phyloP scores from a whole-genome alignment of 2,797 vertebrate genomes.

The Echeneis naucrates region DNA sequence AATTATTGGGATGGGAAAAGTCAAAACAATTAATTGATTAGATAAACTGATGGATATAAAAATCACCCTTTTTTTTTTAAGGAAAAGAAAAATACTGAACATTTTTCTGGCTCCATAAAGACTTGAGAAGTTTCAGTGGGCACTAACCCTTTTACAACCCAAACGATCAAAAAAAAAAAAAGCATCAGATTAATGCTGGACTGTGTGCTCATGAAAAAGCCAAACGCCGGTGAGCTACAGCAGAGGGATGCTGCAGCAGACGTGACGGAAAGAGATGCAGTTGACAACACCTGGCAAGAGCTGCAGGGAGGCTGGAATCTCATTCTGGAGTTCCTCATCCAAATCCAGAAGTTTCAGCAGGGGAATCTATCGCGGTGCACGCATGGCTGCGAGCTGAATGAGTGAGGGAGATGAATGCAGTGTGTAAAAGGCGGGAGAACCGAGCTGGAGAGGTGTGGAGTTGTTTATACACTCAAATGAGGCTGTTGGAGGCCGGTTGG shows the following conservation, averaged over 20 bases:
- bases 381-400: constrained; percentile 69
- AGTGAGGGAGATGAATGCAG: constrained; percentile 66
- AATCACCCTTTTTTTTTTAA: no score
- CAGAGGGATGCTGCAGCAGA: constrained; percentile 18
- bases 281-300: constrained; percentile 33
- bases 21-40: neutral
- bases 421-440: constrained; percentile 65
- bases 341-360: constrained; percentile 62
- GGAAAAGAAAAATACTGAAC: neutral
- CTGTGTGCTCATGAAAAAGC: constrained; percentile 24
- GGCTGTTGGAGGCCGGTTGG: constrained; percentile 68
- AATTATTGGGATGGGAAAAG: neutral
- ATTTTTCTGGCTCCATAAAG: neutral
- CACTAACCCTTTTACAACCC: neutral
- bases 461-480: constrained; percentile 79
- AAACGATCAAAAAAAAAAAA: neutral
- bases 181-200: no score
- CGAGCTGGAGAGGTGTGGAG: constrained; percentile 73
- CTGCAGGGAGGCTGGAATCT: constrained; percentile 58
- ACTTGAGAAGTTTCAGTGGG: neutral
- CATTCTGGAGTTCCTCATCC: constrained; percentile 71
- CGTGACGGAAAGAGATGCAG: constrained; percentile 30
- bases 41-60: neutral
- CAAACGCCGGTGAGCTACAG: constrained; percentile 19
- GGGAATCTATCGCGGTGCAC: constrained; percentile 58